These are phyloP conservation scores for Rousettus leschenaultii DNA, from an alignment of 2,113 vertebrate species.

Conservation along the genomic window DNA sequence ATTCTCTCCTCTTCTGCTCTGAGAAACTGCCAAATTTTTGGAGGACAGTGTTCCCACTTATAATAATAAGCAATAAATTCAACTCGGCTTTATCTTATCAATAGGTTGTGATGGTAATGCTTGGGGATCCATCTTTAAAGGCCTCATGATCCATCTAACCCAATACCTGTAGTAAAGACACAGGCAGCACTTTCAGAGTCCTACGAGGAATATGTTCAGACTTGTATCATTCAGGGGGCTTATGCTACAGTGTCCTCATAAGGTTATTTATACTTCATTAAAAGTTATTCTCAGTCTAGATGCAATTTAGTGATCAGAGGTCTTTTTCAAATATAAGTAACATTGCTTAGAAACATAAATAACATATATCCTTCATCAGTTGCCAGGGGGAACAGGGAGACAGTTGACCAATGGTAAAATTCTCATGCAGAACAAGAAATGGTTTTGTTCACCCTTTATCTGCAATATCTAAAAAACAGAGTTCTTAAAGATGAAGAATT, in stretches of 20 bases:
- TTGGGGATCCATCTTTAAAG: background rate
- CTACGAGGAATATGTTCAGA: background rate
- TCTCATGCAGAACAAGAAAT: background rate
- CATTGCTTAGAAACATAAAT: background rate
- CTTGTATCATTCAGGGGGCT: background rate
- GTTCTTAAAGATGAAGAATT: background rate
- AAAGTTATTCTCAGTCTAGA: background rate
- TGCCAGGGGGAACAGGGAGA: background rate
- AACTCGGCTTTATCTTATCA: background rate
- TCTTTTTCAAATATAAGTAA: background rate
- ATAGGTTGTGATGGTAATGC: background rate
- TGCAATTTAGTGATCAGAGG: background rate
- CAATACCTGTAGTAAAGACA: background rate
- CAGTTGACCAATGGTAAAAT: background rate
- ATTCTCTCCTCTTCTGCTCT: background rate
- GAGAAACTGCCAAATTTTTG: background rate
- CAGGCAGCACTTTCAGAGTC: background rate
- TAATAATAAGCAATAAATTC: background rate
- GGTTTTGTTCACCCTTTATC: background rate
- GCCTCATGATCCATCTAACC: background rate
- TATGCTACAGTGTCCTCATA: background rate
- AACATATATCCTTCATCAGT: background rate
- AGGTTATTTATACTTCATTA: background rate
- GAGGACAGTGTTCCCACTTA: background rate
- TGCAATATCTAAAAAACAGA: background rate